Base-by-base conservation (phyloP, 2,888 invertebrate genomes). In the Hirudinaria manillensis region DNA sequence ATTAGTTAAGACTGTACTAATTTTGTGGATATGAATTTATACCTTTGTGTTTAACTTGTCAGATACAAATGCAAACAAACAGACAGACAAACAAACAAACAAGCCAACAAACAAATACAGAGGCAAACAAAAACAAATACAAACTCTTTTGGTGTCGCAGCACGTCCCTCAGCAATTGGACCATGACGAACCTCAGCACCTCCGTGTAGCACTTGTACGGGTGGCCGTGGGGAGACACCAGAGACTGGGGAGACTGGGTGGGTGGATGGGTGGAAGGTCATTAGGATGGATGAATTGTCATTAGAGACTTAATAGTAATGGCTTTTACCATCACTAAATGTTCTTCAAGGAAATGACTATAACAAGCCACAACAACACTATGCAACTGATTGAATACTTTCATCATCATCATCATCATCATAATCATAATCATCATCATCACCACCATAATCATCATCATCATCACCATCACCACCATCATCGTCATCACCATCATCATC, bases 191-290 rank as follows among this genome's bases (percentile, higher is more conserved):
- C 84, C 93, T 95, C 75, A 98, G 87, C 0, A 94, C 94, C 86
- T 99, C 98, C 77, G 94, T 95, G 83, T 96, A 94, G 0, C 93
- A 93, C 83, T 92, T 92, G 86, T 97, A 97, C 0, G 94, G 94
- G 51, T 74, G 71, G 2, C 56, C 70, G 24, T 74, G 67, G 32
- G 32, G 36, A 19, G 70, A 55, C 24, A 24, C 27, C 19, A 68
- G 65, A 0, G 70, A 65, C 32, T 68, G 32, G 27, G 34, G 65
- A 73, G 34, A 29, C 55, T 73, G 72, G 3, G 13, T n/a, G 45
- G n/a, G 13, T 34, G 21, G 53, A 29, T 13, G 29, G 16, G 32
- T 24, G 27, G 27, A 4, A 16, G 27, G 13, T 56, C 6, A 7
- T 21, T 4, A 7, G 56, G 56, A 24, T 56, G 27, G 13, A 56